A percentile compares a stretch with the other conserved stretches of the same genome.
phyloP scores from a whole-genome alignment of 2,113 vertebrate species.

The Eptesicus fuscus region DNA sequence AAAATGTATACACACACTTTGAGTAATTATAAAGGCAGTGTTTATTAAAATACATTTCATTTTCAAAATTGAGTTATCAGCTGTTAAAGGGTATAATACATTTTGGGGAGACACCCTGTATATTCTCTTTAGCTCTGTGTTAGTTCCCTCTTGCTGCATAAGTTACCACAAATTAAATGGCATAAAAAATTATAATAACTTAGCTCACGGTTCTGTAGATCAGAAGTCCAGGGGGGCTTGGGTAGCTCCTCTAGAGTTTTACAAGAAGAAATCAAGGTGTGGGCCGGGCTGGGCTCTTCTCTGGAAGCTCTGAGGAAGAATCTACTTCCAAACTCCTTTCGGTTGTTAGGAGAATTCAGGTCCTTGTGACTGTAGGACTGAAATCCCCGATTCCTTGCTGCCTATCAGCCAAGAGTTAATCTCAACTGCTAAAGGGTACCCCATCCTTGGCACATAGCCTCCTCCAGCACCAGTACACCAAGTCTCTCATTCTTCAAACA shows the following conservation, averaged over 20 bases:
- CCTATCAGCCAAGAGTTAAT: neutral
- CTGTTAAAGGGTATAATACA: too few relatives aligned
- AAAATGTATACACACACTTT: too few relatives aligned
- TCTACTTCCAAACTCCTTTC: neutral
- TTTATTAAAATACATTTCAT: too few relatives aligned
- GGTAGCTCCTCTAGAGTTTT: neutral
- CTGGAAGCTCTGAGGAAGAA: neutral
- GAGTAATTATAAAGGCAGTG: too few relatives aligned
- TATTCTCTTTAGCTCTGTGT: neutral
- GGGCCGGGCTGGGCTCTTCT: neutral
- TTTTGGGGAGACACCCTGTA: too few relatives aligned
- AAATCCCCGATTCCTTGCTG: neutral
- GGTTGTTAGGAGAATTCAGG: neutral
- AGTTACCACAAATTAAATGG: neutral
- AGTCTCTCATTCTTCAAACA: neutral
- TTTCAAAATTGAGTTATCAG: too few relatives aligned
- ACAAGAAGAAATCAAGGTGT: neutral
- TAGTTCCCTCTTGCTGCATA: neutral
- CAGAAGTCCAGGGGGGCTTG: neutral
- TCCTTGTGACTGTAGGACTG: neutral
- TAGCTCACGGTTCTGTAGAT: conserved; percentile 18
- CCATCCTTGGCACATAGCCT: neutral
- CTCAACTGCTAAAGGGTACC: neutral
- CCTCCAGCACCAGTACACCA: neutral
- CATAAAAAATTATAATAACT: neutral